phyloP scores from a whole-genome alignment of 1,140 invertebrate genomes.

The Cherax destructor region DNA sequence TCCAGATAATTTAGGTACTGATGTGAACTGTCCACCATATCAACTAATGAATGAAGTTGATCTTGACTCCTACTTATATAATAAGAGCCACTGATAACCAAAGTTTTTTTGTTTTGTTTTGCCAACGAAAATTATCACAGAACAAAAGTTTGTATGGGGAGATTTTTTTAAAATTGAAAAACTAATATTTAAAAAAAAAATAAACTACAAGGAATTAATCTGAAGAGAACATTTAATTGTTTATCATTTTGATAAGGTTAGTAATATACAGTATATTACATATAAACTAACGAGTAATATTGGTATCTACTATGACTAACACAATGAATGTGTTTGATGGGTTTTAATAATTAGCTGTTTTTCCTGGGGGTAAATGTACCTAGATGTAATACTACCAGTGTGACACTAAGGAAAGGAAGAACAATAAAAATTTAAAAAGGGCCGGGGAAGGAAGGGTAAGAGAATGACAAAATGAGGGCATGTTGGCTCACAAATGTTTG shows the following conservation, averaged over 20 bases:
- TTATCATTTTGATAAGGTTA: not conserved
- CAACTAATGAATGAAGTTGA: not conserved
- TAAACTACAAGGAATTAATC: not conserved
- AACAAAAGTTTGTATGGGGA: not conserved
- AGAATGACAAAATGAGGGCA: not conserved
- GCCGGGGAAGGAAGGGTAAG: no score
- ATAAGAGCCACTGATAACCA: not conserved
- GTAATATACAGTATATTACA: not conserved
- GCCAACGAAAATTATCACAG: not conserved
- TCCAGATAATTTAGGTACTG: not conserved
- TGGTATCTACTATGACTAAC: not conserved
- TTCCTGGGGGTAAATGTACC: no score
- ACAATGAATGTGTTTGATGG: no score
- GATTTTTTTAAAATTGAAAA: not conserved
- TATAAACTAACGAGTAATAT: not conserved
- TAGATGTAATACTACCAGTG: no score
- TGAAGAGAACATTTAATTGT: not conserved
- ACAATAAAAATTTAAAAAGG: no score
- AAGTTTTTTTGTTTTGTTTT: not conserved
- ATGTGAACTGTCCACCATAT: not conserved
- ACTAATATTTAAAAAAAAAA: not conserved
- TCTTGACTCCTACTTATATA: not conserved
- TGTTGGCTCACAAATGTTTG: no score
- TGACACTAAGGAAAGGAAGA: no score
- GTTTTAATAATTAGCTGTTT: no score